These are phyloP conservation scores for Aplysina aerophoba DNA, from an alignment of 37 sponge, comb jelly and placozoan species.

Conservation along the genomic window DNA sequence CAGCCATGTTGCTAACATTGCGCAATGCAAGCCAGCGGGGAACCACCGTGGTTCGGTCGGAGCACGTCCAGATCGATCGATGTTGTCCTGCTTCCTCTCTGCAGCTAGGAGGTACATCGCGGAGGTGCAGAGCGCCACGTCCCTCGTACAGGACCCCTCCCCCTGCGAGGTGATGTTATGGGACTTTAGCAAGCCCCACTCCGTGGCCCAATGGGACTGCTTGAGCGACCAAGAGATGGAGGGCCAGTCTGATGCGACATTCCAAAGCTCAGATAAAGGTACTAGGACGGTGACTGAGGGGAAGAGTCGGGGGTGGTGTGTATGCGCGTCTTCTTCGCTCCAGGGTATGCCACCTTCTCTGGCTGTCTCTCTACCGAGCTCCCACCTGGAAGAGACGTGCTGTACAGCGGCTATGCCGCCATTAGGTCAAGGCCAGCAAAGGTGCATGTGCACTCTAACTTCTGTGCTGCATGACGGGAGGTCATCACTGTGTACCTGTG, in stretches of 20 bases:
- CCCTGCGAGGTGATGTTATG: constrained; percentile 57
- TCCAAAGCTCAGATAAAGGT: constrained; percentile 72
- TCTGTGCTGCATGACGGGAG: no score
- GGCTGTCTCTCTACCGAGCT: constrained; percentile 65
- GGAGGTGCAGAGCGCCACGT: constrained; percentile 48
- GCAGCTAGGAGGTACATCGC: constrained; percentile 44
- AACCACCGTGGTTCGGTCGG: no score
- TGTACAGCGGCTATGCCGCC: constrained; percentile 84
- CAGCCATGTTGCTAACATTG: no score
- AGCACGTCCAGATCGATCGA: no score
- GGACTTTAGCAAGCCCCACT: constrained; percentile 66
- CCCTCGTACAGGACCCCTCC: background rate
- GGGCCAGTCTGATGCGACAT: constrained; percentile 53
- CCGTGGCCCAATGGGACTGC: constrained; percentile 72
- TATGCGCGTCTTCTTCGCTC: background rate
- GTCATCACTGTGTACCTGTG: no score
- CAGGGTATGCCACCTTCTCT: constrained; percentile 66
- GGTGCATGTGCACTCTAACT: no score
- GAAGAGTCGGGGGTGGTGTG: background rate
- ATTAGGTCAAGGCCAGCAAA: constrained; percentile 74
- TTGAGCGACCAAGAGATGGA: constrained; percentile 72
- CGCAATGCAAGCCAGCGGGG: no score
- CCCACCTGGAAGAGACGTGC: constrained; percentile 32
- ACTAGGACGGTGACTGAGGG: background rate
- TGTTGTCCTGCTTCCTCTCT: constrained; percentile 19